phyloP scores from a whole-genome alignment of 2,113 vertebrate species.

The Cinclus mexicanus region DNA sequence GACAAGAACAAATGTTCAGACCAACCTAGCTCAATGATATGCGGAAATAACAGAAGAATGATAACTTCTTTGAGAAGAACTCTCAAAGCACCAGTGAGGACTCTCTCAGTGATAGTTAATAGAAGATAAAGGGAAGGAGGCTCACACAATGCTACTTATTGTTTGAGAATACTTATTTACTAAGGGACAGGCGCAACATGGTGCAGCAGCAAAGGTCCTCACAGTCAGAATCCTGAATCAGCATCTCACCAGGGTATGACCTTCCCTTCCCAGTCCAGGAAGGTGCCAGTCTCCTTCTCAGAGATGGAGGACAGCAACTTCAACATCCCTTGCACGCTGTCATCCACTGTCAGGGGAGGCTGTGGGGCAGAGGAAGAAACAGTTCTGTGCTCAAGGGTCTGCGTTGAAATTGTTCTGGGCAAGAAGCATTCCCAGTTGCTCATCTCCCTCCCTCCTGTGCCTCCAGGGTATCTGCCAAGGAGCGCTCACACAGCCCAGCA shows the following conservation, averaged over 20 bases:
- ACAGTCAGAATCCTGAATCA: not conserved
- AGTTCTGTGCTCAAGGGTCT: not conserved
- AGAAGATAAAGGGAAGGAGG: not conserved
- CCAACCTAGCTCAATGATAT: not conserved
- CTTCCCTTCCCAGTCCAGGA: constrained; percentile 65
- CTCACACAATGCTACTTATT: not conserved
- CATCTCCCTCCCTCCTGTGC: not conserved
- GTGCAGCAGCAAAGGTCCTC: not conserved
- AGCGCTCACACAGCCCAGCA: not conserved
- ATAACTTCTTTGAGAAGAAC: not conserved
- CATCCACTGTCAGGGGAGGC: constrained; percentile 6
- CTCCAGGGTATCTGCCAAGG: not conserved
- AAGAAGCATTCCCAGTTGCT: not conserved
- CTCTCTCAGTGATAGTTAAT: not conserved
- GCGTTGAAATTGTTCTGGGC: not conserved
- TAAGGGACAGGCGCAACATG: not conserved
- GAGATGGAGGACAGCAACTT: constrained; percentile 45
- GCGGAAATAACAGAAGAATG: not conserved
- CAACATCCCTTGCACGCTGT: constrained; percentile 46
- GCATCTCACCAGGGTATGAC: constrained; percentile 36
- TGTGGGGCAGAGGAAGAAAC: not conserved
- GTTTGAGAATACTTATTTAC: not conserved
- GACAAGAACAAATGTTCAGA: not conserved
- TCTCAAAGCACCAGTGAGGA: not conserved
- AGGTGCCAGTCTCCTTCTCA: constrained; percentile 35